Conservation (phyloP, 1,140 invertebrate species). For the Periplaneta americana region DNA sequence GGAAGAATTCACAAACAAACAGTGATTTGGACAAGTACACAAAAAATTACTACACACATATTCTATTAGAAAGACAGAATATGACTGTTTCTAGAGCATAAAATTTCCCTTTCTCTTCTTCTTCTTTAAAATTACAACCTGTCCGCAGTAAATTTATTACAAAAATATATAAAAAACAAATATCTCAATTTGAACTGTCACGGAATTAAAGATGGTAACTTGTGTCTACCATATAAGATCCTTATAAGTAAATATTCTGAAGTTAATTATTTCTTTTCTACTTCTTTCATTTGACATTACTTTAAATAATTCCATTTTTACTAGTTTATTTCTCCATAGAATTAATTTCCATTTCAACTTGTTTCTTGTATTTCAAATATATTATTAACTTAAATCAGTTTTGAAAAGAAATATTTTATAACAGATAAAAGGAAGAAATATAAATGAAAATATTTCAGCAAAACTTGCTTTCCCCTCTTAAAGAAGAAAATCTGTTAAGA, state of each 20-base stretch:
- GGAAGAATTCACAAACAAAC: not conserved
- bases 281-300: not conserved
- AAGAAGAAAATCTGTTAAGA: not conserved
- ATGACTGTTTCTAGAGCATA: not conserved
- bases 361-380: not conserved
- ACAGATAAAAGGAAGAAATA: not conserved
- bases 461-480: not conserved
- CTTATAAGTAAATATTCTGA: not conserved
- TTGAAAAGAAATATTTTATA: not conserved
- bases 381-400: not conserved
- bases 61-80: conserved; percentile 10
- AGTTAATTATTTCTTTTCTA: not conserved
- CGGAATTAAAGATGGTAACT: conserved; percentile 29
- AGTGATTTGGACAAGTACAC: not conserved
- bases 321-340: not conserved
- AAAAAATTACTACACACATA: conserved; percentile 4
- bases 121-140: not conserved
- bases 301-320: not conserved
- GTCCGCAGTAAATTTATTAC: not conserved
- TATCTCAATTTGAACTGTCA: not conserved
- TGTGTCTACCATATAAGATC: conserved; percentile 46
- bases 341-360: not conserved
- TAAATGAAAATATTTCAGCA: not conserved
- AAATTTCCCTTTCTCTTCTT: not conserved
- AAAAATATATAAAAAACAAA: not conserved